Evolutionary conservation across 1,140 invertebrate genomes (phyloP), one percentile per base, ranked within the genome.

Genomic region (Calliphora vicina): DNA sequence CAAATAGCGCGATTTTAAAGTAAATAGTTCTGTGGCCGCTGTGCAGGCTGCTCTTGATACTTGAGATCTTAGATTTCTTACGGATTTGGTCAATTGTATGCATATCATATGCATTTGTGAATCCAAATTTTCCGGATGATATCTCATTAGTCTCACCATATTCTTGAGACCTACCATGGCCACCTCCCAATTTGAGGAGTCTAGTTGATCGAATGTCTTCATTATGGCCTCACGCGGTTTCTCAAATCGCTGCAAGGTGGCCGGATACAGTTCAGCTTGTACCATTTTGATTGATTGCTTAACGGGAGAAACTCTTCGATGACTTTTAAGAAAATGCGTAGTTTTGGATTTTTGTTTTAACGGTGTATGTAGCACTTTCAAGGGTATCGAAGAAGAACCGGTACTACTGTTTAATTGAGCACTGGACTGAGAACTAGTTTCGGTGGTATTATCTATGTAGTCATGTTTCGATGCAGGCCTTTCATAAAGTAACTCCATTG

Each of bases 21-120:
- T 90, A 89, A 97, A 98, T 84, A 98, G 88, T 81, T 97, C 94
- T 1, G 94, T 93, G 10, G 97, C 92, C 8, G 95, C 94, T 67
- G 94, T 92, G 87, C 97, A 98, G 8, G 97, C 96, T 15, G 95
- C 93, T 84, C 97, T 92, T 0, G 97, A 94, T 0, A 99, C 97
- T 90, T 98, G 96, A 0, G 97, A 98, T 8, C 98, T 92, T 26
- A 99, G 91, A 91, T 97, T 98, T 74, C 93, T 94, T 23, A 97
- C 94, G 85, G 98, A 96, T 78, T 93, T 93, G 0, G 95, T 93
- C 1, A 97, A 88, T 42, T 94, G 91, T 35, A 97, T 91, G 43
- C 94, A 94, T 26, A 96, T 92, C 74, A 92, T 91, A 88, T 91
- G 92, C 91, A 93, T 81, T 92, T 93, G 91, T 93, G 93, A 84